Conservation (phyloP, 2,888 invertebrate species). For the Catocala nupta region DNA sequence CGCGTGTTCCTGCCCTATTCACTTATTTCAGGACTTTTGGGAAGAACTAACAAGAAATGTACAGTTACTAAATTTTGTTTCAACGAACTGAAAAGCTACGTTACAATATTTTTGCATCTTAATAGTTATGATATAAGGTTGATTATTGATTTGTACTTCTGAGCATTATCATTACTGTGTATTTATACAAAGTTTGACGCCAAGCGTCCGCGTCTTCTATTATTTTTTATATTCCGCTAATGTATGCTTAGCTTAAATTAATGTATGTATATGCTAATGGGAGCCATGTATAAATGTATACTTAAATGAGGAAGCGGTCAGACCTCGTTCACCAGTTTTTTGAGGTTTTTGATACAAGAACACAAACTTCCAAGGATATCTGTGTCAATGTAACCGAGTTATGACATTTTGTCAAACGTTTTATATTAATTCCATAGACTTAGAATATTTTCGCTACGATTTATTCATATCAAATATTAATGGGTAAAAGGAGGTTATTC, state of each 20-base stretch:
- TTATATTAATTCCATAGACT: no score
- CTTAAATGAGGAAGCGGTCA: slow-evolving; percentile 31
- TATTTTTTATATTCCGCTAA: slow-evolving; percentile 5
- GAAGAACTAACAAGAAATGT: no score
- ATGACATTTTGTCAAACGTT: slow-evolving; percentile 19
- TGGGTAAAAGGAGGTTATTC: slow-evolving; percentile 13
- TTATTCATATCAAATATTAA: neutral
- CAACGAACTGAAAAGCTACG: no score
- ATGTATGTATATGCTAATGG: slow-evolving; percentile 35
- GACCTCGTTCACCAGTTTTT: slow-evolving; percentile 38
- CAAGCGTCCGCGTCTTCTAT: neutral
- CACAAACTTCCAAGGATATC: slow-evolving; percentile 32
- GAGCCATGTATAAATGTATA: slow-evolving; percentile 2
- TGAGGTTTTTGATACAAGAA: slow-evolving; percentile 21
- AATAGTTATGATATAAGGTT: no score
- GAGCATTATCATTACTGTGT: no score
- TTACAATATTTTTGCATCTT: no score
- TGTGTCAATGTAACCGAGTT: slow-evolving; percentile 6
- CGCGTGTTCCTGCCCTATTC: no score
- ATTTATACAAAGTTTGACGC: no score
- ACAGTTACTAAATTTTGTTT: no score
- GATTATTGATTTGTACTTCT: no score
- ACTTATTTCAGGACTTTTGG: no score
- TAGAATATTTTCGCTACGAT: no score
- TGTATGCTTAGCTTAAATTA: slow-evolving; percentile 1